Base-by-base conservation (phyloP, 2,888 invertebrate species). In the Caprella mutica region DNA sequence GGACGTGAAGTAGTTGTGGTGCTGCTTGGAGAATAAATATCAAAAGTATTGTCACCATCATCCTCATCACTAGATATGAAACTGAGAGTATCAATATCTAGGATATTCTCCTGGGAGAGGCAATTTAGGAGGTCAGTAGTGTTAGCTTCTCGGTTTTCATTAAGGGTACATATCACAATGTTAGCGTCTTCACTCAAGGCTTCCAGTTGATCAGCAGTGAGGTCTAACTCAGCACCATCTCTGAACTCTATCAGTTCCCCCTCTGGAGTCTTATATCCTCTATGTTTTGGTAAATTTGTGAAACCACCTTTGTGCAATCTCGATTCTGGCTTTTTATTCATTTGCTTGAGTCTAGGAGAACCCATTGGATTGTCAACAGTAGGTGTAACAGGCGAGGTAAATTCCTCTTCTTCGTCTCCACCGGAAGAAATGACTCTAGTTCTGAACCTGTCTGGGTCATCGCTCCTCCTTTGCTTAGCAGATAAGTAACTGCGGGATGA, bases 371-470 rank as follows among this genome's bases (percentile, higher is more conserved):
- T 53, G 17, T 53, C 53, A 19, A 29, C 24, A 5, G 48, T 48
- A 17, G 48, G 48, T 2, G 48, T 48, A 40, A 27, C 38, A 19
- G 53, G 53, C 19, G 40, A 29, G 27, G 44, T 46, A n/a, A 23
- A n/a, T 12, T 44, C 44, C n/a, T 29, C 26, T n/a, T 46, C 55
- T n/a, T 48, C 48, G 30, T 30, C 48, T n/a, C n/a, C n/a, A n/a
- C n/a, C n/a, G 17, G 27, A 43, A 17, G 64, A 60, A 46, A 70
- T 69, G 0, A 85, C 83, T 68, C 82, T 80, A 1, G 86, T 87
- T 67, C 81, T 78, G 71, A 83, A 86, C 51, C 86, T 77, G 50
- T 86, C 86, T 6, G 81, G 80, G 69, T 83, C 82, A 63, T 82
- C 81, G 8, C 76, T 71, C n/a, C 81, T 76, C 68, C 77, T 78